phyloP scores from a whole-genome alignment of 2,888 invertebrate species.

The Campoplex nolae region DNA sequence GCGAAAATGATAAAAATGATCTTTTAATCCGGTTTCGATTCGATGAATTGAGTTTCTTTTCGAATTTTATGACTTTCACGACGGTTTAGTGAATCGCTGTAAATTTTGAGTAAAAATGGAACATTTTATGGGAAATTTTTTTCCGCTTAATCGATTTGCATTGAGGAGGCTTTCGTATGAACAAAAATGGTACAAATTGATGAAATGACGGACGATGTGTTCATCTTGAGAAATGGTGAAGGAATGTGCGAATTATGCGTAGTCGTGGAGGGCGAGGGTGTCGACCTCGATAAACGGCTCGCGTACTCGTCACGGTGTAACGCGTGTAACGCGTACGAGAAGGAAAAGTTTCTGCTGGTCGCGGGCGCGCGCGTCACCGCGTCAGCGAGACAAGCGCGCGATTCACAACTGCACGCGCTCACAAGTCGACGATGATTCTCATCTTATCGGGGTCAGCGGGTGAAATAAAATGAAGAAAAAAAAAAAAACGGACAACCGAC shows the following conservation, averaged over 20 bases:
- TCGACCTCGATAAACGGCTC: slow-evolving; percentile 74
- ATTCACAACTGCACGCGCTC: neutral
- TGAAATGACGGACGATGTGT: neutral
- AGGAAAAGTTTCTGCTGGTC: slow-evolving; percentile 22
- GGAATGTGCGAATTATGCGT: slow-evolving; percentile 22
- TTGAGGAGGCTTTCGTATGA: neutral
- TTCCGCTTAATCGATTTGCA: neutral
- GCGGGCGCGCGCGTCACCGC: slow-evolving; percentile 24
- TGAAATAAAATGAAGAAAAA: slow-evolving; percentile 57
- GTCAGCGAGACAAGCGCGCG: slow-evolving; percentile 35
- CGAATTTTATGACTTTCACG: neutral
- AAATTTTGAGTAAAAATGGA: neutral
- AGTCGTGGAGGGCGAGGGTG: slow-evolving; percentile 71
- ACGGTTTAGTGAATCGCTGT: no score
- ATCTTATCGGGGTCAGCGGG: slow-evolving; percentile 70
- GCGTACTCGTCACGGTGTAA: slow-evolving; percentile 62
- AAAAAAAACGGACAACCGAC: slow-evolving; percentile 52
- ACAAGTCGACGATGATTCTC: slow-evolving; percentile 59
- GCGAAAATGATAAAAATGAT: no score
- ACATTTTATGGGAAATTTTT: neutral
- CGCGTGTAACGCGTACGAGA: slow-evolving; percentile 5
- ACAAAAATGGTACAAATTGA: neutral
- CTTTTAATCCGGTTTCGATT: no score
- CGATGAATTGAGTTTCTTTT: no score
- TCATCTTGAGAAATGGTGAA: neutral